These are phyloP conservation scores for Arnoldichthys spilopterus DNA, from an alignment of 2,797 vertebrate genomes.

Conservation along the genomic window DNA sequence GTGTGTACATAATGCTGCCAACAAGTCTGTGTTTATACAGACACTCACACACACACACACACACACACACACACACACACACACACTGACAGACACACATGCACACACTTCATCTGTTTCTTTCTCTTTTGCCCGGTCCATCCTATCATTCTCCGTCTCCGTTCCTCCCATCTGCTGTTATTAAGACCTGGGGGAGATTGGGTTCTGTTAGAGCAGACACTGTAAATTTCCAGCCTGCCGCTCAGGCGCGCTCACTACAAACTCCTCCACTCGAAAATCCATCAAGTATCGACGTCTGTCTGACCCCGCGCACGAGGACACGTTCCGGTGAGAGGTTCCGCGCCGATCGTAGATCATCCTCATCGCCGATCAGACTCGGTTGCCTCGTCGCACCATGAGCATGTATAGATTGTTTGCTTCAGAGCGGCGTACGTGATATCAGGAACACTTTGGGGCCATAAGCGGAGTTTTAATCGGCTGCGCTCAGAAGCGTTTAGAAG, in stretches of 20 bases:
- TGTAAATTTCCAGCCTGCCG: constrained; percentile 27
- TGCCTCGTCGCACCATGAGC: neutral
- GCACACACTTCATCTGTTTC: neutral
- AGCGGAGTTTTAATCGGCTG: neutral
- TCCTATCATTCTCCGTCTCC: constrained; percentile 15
- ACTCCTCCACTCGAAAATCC: constrained; percentile 33
- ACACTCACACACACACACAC: too few species aligned
- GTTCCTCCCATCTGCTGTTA: constrained; percentile 32
- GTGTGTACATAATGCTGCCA: neutral
- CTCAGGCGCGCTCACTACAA: constrained; percentile 19
- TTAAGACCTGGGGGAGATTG: constrained; percentile 27
- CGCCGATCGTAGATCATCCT: constrained; percentile 7
- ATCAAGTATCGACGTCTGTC: constrained; percentile 43
- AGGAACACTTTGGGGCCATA: neutral
- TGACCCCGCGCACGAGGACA: neutral
- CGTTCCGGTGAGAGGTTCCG: constrained; percentile 15
- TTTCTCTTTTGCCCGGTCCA: neutral
- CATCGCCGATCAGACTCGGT: neutral
- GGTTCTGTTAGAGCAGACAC: constrained; percentile 40
- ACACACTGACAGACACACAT: too few species aligned
- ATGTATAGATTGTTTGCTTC: neutral
- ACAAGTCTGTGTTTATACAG: neutral
- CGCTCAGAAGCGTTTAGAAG: neutral
- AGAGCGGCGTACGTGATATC: neutral
- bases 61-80: too few species aligned